These are phyloP conservation scores for Hippotragus niger DNA, from an alignment of 2,113 vertebrate genomes.

Conservation along the genomic window DNA sequence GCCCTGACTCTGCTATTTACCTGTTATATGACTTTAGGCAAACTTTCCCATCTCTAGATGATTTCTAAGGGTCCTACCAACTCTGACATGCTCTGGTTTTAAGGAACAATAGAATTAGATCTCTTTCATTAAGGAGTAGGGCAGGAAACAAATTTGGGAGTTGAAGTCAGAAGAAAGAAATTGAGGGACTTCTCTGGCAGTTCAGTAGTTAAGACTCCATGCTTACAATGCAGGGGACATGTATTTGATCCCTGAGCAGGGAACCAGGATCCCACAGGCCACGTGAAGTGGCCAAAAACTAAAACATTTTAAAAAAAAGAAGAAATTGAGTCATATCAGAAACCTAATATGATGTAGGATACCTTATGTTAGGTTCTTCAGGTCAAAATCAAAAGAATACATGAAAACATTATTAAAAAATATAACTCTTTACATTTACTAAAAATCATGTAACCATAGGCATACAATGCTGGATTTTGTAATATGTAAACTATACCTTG, in stretches of 20 bases:
- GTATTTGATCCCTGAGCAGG: neutral
- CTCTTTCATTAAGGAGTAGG: neutral
- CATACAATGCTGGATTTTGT: neutral
- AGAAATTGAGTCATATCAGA: conserved; percentile 9
- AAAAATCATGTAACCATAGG: neutral
- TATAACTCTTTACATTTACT: neutral
- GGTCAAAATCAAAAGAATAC: neutral
- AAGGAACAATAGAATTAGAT: conserved; percentile 8
- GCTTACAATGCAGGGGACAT: neutral
- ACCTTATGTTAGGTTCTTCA: conserved; percentile 27
- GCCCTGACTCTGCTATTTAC: neutral
- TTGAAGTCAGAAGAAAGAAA: neutral
- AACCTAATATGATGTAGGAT: neutral
- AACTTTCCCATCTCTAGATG: neutral
- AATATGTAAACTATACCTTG: neutral
- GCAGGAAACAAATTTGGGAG: neutral
- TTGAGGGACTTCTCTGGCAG: neutral
- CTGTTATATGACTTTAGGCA: neutral
- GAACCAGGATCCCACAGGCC: neutral
- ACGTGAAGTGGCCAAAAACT: neutral
- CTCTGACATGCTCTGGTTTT: neutral
- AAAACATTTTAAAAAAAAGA: neutral
- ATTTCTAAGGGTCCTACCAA: neutral
- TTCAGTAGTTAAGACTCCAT: neutral
- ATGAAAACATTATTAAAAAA: neutral